phyloP scores from a whole-genome alignment of 2,888 invertebrate species.

The Diplolepis rosae region DNA sequence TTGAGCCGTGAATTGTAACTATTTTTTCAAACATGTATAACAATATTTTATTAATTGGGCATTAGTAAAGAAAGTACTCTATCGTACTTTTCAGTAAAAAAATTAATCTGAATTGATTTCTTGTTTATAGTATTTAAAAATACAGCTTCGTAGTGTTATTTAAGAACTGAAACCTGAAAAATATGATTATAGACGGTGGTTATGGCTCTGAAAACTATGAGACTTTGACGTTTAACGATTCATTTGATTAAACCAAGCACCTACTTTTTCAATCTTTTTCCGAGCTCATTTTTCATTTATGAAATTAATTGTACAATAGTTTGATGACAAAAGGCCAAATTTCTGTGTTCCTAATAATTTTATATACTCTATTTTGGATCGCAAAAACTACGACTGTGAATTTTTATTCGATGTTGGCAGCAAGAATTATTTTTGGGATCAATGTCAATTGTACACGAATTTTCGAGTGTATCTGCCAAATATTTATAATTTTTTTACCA shows the following conservation, averaged over 20 bases:
- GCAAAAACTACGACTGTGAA: neutral
- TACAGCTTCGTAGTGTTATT: conserved; percentile 12
- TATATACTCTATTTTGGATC: conserved; percentile 36
- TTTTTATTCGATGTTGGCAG: conserved; percentile 30
- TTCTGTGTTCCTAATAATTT: conserved; percentile 58
- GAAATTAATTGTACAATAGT: neutral
- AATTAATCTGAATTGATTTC: conserved; percentile 1
- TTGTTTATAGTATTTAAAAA: neutral
- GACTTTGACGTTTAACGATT: conserved; percentile 30
- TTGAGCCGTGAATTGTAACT: neutral
- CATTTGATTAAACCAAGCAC: neutral
- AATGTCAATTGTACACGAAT: conserved; percentile 43
- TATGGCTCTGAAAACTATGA: conserved; percentile 30
- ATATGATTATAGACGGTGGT: conserved; percentile 26
- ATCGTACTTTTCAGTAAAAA: conserved; percentile 4
- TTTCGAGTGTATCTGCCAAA: conserved; percentile 49
- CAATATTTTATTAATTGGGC: neutral
- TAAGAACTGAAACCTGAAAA: neutral
- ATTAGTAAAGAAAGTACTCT: neutral
- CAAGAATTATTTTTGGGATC: conserved; percentile 62
- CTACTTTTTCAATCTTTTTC: neutral
- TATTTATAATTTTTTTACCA: conserved; percentile 51
- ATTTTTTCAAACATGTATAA: neutral
- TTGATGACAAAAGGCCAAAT: conserved; percentile 40
- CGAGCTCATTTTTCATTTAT: neutral